A percentile compares a stretch with the other conserved stretches of the same genome.
phyloP scores from a whole-genome alignment of 2,113 vertebrate genomes.

The Origma solitaria region DNA sequence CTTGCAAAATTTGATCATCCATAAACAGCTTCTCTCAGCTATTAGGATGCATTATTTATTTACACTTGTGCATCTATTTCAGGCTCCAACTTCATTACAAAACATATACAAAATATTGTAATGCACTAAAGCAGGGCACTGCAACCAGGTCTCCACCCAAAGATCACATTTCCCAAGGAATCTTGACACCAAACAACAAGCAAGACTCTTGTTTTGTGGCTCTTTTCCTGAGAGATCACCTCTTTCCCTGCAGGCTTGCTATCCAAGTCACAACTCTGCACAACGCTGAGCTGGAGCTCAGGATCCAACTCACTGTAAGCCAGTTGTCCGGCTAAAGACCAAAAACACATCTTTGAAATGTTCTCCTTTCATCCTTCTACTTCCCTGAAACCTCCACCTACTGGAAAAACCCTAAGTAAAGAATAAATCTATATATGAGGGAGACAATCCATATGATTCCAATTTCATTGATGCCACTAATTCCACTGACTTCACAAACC shows the following conservation, averaged over 20 bases:
- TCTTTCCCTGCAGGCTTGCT: background rate
- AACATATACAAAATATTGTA: background rate
- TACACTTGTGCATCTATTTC: background rate
- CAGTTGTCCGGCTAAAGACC: background rate
- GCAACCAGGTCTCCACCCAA: background rate
- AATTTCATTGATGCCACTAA: background rate
- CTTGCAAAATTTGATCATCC: conserved; percentile 40
- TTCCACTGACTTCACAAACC: background rate
- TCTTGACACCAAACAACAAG: background rate
- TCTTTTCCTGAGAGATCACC: background rate
- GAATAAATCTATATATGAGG: background rate
- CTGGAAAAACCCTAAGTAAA: background rate
- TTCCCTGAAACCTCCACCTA: background rate
- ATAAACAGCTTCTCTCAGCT: conserved; percentile 2
- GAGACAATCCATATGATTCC: background rate
- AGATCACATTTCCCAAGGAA: background rate
- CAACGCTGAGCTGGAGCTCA: background rate
- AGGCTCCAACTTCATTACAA: conserved; percentile 1
- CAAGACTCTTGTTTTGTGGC: background rate
- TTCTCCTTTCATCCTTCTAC: background rate
- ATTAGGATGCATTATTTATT: conserved; percentile 45
- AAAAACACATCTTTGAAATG: background rate
- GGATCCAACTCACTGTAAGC: background rate
- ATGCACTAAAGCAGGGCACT: background rate
- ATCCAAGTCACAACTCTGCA: background rate